Evolutionary conservation across 1,140 invertebrate species (phyloP), one percentile per base, ranked within the genome.

Genomic region (Cylas formicarius): DNA sequence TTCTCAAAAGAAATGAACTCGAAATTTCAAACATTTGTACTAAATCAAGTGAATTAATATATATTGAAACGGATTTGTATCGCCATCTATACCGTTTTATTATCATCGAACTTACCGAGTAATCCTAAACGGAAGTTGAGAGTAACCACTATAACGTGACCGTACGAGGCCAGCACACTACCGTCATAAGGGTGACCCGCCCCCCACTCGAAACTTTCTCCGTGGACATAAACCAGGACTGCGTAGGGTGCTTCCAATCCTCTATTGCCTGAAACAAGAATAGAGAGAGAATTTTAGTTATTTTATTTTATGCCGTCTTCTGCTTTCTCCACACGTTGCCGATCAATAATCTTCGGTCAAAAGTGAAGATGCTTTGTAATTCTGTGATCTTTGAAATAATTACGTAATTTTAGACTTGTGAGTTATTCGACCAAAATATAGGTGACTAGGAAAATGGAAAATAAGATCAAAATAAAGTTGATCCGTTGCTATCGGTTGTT

Each of bases 71-170:
- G n/a, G n/a, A n/a, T n/a, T n/a, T n/a, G n/a, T n/a, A n/a, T n/a
- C n/a, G n/a, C n/a, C n/a, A n/a, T n/a, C n/a, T n/a, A n/a, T n/a
- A n/a, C n/a, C n/a, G n/a, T n/a, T n/a, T n/a, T n/a, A n/a, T n/a
- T n/a, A n/a, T n/a, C n/a, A 18, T 27, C n/a, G 21, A 18, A 62
- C 73, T 76, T 72, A 90, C 89, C 89, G 60, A 93, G 68, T 48
- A 90, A 75, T 41, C 88, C 89, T 44, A 94, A 74, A 45, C 90
- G 77, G 72, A 90, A 91, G 73, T 91, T 94, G 54, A 94, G 69
- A 20, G 84, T 91, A 57, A 94, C 78, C 58, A 94, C 89, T 57
- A 93, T 86, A 48, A 92, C 81, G 65, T 90, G 81, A 39, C 87
- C 86, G 58, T 83, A 83, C 53, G 86, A 86, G 18, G 88, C 84